Base-by-base conservation (phyloP, 2,888 invertebrate species). In the Phania funesta region DNA sequence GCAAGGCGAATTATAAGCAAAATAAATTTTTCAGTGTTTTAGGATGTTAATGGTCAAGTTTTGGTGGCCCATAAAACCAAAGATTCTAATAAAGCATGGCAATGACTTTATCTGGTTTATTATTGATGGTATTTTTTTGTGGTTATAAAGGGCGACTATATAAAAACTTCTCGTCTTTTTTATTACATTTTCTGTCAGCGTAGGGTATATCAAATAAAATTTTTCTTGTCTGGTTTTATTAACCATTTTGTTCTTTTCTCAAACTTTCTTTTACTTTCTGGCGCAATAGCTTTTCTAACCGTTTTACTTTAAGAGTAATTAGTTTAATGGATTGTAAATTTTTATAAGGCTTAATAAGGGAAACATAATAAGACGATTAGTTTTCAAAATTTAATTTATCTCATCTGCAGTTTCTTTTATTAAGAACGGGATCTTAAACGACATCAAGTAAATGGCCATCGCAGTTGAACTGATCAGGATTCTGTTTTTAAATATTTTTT, bases 311-410 rank as follows among this genome's bases (percentile, higher is more conserved):
- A n/a, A n/a, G n/a, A n/a, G n/a, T n/a, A n/a, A n/a, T 3, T 6
- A 26, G 26, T 67, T 71, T 52, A 76, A 76, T 76, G 71, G 80
- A 67, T 62, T 54, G 54, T 73, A 62, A 58, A 26, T 26, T n/a
- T n/a, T n/a, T 26, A 26, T 6, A 26, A 26, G 26, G 6, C 3
- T 26, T 26, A 26, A 6, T 5, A 26, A 6, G 26, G 6, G 26
- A 26, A 26, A n/a, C n/a, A n/a, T n/a, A n/a, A n/a, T n/a, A 26
- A 26, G 26, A 26, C 6, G 6, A 26, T 3, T 26, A 26, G 26
- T 26, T 26, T 26, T n/a, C n/a, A n/a, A n/a, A n/a, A n/a, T n/a
- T n/a, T n/a, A n/a, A n/a, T n/a, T n/a, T n/a, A n/a, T n/a, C n/a
- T n/a, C n/a, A n/a, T n/a, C n/a, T n/a, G n/a, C n/a, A n/a, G n/a